Evolutionary conservation across 2,888 invertebrate genomes (phyloP).

Genomic region (Drosophila incognita): DNA sequence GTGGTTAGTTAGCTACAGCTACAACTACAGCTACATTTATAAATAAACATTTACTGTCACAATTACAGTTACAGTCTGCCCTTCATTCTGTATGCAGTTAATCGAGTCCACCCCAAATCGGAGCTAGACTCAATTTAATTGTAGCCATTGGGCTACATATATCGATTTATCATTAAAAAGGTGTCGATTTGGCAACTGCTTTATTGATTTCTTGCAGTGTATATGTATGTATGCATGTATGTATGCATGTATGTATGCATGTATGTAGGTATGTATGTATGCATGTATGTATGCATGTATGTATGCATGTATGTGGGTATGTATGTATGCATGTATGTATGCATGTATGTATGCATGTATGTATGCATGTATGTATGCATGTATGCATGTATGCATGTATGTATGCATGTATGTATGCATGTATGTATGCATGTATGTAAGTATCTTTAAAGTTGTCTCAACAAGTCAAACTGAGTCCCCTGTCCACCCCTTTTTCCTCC

Average conservation of each 20-base stretch:
- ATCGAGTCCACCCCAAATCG: neutral
- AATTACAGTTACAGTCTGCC: slow-evolving; percentile 1
- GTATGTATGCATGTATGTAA: no score
- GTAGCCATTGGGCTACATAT: neutral
- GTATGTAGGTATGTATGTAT: fast-evolving
- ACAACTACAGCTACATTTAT: neutral
- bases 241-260: neutral
- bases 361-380: fast-evolving
- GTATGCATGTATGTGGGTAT: neutral
- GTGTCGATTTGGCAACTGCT: neutral
- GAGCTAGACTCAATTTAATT: neutral
- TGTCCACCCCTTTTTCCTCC: neutral
- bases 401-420: neutral
- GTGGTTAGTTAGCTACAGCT: slow-evolving; percentile 49
- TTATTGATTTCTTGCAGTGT: slow-evolving; percentile 2
- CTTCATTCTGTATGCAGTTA: neutral
- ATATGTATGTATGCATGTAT: neutral
- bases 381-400: neutral
- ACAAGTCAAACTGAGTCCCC: slow-evolving; percentile 10
- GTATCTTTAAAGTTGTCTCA: slow-evolving; percentile 9
- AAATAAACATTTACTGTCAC: neutral
- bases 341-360: neutral
- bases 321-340: neutral
- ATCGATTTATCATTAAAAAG: neutral
- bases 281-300: neutral